phyloP scores from a whole-genome alignment of 2,797 vertebrate species.

The Peromyscus eremicus region DNA sequence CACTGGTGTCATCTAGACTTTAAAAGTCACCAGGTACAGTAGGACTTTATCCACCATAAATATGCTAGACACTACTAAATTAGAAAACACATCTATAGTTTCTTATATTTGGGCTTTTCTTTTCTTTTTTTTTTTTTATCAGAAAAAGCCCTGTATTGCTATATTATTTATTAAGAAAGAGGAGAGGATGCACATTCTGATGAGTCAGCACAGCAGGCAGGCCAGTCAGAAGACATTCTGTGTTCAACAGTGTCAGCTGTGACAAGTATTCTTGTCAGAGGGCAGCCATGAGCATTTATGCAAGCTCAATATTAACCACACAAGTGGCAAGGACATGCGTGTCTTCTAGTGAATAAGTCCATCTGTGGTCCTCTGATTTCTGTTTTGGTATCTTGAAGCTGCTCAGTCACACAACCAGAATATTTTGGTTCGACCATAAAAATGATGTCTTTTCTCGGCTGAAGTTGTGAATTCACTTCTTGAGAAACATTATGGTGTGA shows the following conservation, averaged over 20 bases:
- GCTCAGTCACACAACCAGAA: not conserved
- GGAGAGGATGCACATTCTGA: slow-evolving; percentile 35
- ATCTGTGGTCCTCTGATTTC: not conserved
- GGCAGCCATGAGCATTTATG: not conserved
- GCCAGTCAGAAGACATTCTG: slow-evolving; percentile 6
- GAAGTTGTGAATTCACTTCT: not conserved
- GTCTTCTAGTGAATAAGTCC: not conserved
- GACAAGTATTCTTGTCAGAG: slow-evolving; percentile 25
- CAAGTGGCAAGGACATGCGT: not conserved
- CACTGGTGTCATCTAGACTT: not conserved
- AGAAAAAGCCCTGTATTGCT: not conserved
- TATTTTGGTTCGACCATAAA: not conserved
- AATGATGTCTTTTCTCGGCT: not conserved
- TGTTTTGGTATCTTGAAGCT: not conserved
- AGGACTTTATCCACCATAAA: not conserved
- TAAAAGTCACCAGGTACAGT: not conserved
- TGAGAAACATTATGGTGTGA: not conserved
- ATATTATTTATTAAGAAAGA: not conserved
- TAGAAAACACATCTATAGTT: not conserved
- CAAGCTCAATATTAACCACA: not conserved
- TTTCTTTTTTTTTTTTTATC: not conserved
- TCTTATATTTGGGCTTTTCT: not conserved
- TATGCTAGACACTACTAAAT: not conserved
- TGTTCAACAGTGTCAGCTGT: slow-evolving; percentile 17
- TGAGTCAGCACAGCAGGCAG: slow-evolving; percentile 13